Conservation (phyloP, 2,797 vertebrate genomes). For the Phalanger gymnotis region DNA sequence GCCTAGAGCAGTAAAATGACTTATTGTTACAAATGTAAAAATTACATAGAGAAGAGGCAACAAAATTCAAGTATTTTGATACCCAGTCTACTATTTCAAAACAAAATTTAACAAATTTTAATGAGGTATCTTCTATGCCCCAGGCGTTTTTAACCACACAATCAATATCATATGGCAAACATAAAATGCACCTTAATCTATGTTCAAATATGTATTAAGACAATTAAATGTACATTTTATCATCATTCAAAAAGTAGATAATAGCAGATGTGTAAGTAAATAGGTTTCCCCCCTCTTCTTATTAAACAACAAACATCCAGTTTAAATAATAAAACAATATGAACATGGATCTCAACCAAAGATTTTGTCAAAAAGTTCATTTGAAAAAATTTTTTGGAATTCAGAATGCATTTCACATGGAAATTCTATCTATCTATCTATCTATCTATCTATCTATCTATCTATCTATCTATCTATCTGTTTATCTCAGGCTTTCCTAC, state of each 20-base stretch:
- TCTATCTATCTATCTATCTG: too few relatives aligned
- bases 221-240: background rate
- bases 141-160: background rate
- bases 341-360: background rate
- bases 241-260: background rate
- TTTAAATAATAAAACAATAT: background rate
- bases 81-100: background rate
- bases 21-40: background rate
- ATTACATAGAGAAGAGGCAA: background rate
- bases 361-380: background rate
- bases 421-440: background rate
- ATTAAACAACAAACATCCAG: background rate
- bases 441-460: too few relatives aligned
- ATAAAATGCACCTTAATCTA: background rate
- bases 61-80: background rate
- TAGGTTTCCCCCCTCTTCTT: background rate
- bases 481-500: too few relatives aligned
- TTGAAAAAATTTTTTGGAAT: background rate
- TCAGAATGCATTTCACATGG: background rate
- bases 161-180: background rate
- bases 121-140: background rate
- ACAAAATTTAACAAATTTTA: background rate
- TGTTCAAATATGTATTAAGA: background rate
- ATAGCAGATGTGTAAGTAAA: background rate
- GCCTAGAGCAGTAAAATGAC: background rate